A percentile compares a stretch with the other conserved stretches of the same genome.
phyloP scores from a whole-genome alignment of 1,140 invertebrate genomes.

The Hypothenemus hampei region DNA sequence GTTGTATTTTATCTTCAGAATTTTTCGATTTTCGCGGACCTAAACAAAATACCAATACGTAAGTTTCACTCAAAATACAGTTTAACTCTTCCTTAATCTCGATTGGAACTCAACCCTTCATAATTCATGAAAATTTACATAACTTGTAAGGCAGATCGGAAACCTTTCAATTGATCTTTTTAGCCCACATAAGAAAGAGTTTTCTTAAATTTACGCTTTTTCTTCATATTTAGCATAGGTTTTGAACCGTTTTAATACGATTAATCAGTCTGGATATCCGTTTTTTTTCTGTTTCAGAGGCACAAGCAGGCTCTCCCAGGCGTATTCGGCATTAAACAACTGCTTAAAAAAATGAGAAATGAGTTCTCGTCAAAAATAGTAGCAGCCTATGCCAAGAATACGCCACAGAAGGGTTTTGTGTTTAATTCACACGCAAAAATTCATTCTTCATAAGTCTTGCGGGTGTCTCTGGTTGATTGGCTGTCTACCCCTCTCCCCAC shows the following conservation, averaged over 20 bases:
- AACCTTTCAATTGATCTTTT: too few relatives aligned
- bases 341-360: constrained; percentile 11
- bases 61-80: too few relatives aligned
- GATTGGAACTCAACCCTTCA: too few relatives aligned
- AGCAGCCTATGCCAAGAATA: constrained; percentile 37
- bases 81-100: too few relatives aligned
- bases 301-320: constrained; percentile 64
- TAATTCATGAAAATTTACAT: too few relatives aligned
- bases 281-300: constrained; percentile 68
- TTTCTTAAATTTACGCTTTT: too few relatives aligned
- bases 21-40: too few relatives aligned
- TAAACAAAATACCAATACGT: too few relatives aligned
- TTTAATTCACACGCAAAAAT: constrained; percentile 43
- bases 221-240: background rate
- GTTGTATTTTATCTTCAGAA: too few relatives aligned
- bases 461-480: constrained; percentile 47
- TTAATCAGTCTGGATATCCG: constrained; percentile 59
- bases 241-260: too few relatives aligned
- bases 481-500: constrained; percentile 39
- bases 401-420: constrained; percentile 42
- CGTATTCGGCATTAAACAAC: constrained; percentile 40
- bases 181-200: too few relatives aligned
- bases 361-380: background rate
- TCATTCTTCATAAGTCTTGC: constrained; percentile 45
- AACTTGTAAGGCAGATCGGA: too few relatives aligned